Evolutionary conservation across 2,113 vertebrate species (phyloP).

Genomic region (Heliornis fulica): DNA sequence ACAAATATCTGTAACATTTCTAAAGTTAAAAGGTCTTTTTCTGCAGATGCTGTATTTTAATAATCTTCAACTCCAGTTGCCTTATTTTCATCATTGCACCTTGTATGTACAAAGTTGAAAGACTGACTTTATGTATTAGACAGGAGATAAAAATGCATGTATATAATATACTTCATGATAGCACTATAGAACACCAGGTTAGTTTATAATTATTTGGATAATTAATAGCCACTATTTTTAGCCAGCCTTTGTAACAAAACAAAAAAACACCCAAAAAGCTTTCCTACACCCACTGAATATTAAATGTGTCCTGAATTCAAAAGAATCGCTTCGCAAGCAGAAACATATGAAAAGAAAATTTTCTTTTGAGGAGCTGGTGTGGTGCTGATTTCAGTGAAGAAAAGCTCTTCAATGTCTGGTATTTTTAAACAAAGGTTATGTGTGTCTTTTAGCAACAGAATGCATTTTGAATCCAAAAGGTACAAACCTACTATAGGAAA

Average conservation of each 20-base stretch:
- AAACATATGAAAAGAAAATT: background rate
- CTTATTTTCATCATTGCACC: background rate
- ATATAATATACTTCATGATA: background rate
- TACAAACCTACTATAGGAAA: background rate
- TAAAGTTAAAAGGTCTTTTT: background rate
- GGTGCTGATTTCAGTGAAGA: background rate
- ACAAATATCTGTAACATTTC: background rate
- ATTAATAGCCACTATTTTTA: background rate
- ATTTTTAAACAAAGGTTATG: background rate
- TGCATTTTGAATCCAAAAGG: background rate
- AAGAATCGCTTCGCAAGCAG: background rate
- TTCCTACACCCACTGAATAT: background rate
- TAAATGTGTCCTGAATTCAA: background rate
- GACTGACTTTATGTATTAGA: background rate
- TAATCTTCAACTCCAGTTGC: background rate
- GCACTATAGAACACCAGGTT: background rate
- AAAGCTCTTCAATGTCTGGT: background rate
- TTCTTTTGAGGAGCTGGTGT: background rate
- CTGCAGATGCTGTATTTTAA: background rate
- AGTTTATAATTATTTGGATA: background rate
- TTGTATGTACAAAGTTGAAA: background rate
- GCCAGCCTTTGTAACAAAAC: background rate
- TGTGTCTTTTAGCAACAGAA: background rate
- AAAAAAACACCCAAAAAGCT: background rate
- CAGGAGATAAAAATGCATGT: background rate